Evolutionary conservation across 2,113 vertebrate species (phyloP).

Genomic region (Crocuta crocuta): DNA sequence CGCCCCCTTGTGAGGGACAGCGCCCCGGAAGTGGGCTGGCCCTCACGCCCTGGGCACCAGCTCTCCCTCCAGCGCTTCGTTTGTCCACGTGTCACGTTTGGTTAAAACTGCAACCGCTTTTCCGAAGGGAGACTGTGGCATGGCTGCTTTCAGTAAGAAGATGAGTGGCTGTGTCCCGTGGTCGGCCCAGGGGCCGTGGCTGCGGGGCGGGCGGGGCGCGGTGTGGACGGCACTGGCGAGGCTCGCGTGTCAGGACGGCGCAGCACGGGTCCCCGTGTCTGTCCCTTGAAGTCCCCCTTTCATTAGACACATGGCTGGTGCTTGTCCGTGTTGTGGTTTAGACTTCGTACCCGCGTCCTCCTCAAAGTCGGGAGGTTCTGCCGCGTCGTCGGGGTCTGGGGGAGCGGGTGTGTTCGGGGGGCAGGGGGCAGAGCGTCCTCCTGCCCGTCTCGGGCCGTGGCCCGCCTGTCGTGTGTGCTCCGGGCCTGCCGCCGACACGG

Average conservation of each 20-base stretch:
- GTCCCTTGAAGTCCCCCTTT: no score
- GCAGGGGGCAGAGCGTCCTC: neutral
- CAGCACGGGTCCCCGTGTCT: no score
- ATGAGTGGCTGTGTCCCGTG: no score
- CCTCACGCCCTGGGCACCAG: neutral
- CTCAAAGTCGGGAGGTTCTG: neutral
- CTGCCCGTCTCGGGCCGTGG: neutral
- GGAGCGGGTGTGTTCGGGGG: neutral
- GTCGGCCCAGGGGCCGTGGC: no score
- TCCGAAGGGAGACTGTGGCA: neutral
- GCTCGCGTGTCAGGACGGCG: no score
- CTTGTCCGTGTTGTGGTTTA: neutral
- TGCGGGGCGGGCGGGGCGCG: no score
- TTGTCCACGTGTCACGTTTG: neutral
- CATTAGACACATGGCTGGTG: neutral
- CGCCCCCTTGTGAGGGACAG: neutral
- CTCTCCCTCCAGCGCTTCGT: neutral
- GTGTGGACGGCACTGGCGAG: no score
- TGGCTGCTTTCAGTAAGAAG: neutral
- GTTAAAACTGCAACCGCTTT: neutral
- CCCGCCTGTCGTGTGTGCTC: neutral
- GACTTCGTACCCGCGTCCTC: neutral
- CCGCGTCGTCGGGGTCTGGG: neutral
- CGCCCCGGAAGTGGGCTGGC: neutral
- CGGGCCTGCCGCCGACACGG: accelerated